Percentiles rank a stretch among this genome's conserved stretches.
Conservation (phyloP, 2,888 invertebrate species). For the Cerceris rybyensis region DNA sequence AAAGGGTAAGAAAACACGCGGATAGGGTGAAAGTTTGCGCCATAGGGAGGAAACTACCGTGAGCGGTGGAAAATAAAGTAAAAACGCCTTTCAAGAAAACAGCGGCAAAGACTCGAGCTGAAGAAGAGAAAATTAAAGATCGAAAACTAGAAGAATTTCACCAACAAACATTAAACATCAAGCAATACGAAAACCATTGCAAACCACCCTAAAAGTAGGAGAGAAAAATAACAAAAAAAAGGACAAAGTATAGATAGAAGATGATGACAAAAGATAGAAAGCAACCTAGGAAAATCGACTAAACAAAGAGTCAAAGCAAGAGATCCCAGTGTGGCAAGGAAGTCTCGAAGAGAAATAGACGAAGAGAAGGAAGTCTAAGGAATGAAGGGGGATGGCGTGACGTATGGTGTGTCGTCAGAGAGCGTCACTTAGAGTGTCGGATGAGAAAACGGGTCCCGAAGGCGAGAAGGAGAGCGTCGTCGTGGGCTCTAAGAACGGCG, state of each 20-base stretch:
- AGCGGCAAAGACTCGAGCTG: too few species aligned
- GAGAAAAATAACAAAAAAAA: too few species aligned
- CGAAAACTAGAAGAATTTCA: too few species aligned
- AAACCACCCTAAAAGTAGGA: too few species aligned
- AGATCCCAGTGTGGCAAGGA: neutral
- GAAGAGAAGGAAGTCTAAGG: neutral
- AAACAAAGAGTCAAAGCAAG: neutral
- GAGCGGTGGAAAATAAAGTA: conserved; percentile 3
- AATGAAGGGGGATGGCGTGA: conserved; percentile 63
- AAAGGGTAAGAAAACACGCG: conserved; percentile 13
- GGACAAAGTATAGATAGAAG: neutral
- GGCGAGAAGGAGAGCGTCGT: conserved; percentile 55
- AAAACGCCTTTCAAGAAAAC: too few species aligned
- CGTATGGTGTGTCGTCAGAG: conserved; percentile 76
- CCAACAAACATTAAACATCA: too few species aligned
- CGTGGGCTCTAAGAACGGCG: conserved; percentile 65
- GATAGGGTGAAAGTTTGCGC: conserved; percentile 22
- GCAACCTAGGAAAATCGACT: neutral
- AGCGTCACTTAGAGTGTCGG: conserved; percentile 72
- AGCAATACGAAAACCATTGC: too few species aligned
- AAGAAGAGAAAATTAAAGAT: too few species aligned
- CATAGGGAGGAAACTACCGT: neutral
- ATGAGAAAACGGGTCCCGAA: conserved; percentile 68
- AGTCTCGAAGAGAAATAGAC: neutral
- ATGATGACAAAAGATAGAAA: neutral